Percentiles rank a stretch among this genome's conserved stretches.
Evolutionary conservation across 2,888 invertebrate species (phyloP).

Genomic region (Anoplius nigerrimus): DNA sequence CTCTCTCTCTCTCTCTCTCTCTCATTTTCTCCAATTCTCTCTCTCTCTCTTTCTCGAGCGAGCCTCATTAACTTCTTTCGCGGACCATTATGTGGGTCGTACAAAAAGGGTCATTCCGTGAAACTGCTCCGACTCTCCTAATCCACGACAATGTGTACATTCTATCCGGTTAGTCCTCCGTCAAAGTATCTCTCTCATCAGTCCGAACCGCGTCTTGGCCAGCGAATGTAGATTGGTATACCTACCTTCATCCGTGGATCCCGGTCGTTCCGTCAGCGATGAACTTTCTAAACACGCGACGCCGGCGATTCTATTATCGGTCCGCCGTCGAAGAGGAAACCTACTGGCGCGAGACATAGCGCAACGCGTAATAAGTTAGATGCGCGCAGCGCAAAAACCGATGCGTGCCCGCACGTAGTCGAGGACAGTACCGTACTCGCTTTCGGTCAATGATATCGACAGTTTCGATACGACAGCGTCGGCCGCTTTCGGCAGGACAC

Average conservation of each 20-base stretch:
- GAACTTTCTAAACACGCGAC: too few relatives aligned
- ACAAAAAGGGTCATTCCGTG: too few relatives aligned
- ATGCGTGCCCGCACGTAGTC: conserved; percentile 28
- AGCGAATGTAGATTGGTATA: too few relatives aligned
- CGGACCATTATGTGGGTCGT: neutral
- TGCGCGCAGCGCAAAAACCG: conserved; percentile 14
- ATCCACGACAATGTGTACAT: too few relatives aligned
- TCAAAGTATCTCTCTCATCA: too few relatives aligned
- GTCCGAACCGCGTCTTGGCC: too few relatives aligned
- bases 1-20: too few relatives aligned
- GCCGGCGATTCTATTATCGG: neutral
- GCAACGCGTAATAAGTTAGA: conserved; percentile 46
- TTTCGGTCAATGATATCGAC: neutral
- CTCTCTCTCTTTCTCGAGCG: neutral
- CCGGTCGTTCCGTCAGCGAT: too few relatives aligned
- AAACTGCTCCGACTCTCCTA: too few relatives aligned
- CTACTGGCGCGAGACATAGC: conserved; percentile 44
- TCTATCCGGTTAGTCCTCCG: too few relatives aligned
- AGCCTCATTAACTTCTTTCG: neutral
- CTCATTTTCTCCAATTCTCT: neutral
- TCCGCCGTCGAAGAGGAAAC: conserved; percentile 44
- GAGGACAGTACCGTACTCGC: conserved; percentile 24
- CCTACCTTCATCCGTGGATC: too few relatives aligned
- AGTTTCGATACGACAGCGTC: neutral
- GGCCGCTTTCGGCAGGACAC: neutral